Conservation (phyloP, 2,113 vertebrate species). For the Amia ocellicauda region DNA sequence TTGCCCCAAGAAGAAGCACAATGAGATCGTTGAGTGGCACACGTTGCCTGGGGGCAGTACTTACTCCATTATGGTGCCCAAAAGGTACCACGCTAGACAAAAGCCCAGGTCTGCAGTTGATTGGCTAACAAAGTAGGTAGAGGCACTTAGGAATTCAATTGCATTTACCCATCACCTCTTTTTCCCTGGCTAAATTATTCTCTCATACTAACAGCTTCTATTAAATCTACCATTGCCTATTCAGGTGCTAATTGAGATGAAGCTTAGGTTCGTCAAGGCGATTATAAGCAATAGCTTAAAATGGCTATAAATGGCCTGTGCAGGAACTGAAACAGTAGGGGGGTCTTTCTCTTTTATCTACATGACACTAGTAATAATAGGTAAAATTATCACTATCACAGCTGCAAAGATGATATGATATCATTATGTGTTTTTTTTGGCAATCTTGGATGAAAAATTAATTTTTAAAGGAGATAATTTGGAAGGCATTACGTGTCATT, state of each 20-base stretch:
- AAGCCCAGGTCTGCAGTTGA: slow-evolving; percentile 38
- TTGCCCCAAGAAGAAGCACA: slow-evolving; percentile 39
- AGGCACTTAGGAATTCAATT: slow-evolving; percentile 48
- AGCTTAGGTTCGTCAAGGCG: slow-evolving; percentile 91
- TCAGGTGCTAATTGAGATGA: slow-evolving; percentile 96
- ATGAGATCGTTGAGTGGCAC: slow-evolving; percentile 43
- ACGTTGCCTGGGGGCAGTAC: slow-evolving; percentile 35
- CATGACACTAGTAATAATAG: slow-evolving; percentile 90
- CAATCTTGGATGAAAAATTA: slow-evolving; percentile 77
- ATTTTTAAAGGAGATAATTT: slow-evolving; percentile 83
- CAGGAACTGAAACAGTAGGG: slow-evolving; percentile 80
- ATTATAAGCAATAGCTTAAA: slow-evolving; percentile 94
- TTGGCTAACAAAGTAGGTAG: slow-evolving; percentile 47
- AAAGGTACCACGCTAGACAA: slow-evolving; percentile 42
- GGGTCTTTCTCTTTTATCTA: slow-evolving; percentile 87
- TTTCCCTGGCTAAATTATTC: slow-evolving; percentile 54
- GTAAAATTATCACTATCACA: slow-evolving; percentile 87
- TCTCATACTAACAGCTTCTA: slow-evolving; percentile 79
- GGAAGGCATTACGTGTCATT: slow-evolving; percentile 82
- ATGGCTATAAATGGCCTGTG: slow-evolving; percentile 88
- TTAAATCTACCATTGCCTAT: slow-evolving; percentile 84
- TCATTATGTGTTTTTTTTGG: slow-evolving; percentile 77
- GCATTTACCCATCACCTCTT: slow-evolving; percentile 52
- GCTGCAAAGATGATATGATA: slow-evolving; percentile 87
- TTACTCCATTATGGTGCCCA: slow-evolving; percentile 48